Evolutionary conservation across 1,140 invertebrate genomes (phyloP).

Genomic region (Monomorium pharaonis): DNA sequence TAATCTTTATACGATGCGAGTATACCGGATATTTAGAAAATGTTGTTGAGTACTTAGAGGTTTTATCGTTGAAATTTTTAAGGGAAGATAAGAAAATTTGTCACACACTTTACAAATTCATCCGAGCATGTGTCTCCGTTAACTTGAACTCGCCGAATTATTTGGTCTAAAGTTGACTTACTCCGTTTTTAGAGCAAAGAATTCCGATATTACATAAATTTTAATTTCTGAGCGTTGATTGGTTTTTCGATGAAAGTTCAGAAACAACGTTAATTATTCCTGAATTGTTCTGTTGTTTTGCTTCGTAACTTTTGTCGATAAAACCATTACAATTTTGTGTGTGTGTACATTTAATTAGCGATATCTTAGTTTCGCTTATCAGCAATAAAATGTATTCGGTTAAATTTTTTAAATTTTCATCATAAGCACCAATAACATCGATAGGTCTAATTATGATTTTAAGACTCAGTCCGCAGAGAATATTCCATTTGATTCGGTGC

Average conservation of each 20-base stretch:
- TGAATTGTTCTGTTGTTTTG: neutral
- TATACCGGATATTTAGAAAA: constrained; percentile 12
- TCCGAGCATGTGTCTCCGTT: neutral
- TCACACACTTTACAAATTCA: no score
- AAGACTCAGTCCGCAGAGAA: neutral
- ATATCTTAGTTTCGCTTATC: neutral
- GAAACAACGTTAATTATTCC: neutral
- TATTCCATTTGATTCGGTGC: neutral
- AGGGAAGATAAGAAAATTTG: neutral
- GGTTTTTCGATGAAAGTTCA: neutral
- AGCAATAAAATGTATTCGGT: neutral
- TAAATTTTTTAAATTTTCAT: constrained; percentile 2
- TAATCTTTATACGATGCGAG: constrained; percentile 8
- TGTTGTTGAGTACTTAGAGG: neutral
- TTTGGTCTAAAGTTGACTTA: neutral
- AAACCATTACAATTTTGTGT: neutral
- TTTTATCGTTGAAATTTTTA: neutral
- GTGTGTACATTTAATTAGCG: neutral
- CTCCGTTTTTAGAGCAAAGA: neutral
- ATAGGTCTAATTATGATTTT: constrained; percentile 12
- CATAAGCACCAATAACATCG: neutral
- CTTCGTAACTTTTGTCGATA: neutral
- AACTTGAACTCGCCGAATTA: neutral
- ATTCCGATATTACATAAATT: neutral
- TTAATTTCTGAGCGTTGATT: constrained; percentile 8